Conservation (phyloP, 2,797 vertebrate genomes). For the Dicrostonyx torquatus region DNA sequence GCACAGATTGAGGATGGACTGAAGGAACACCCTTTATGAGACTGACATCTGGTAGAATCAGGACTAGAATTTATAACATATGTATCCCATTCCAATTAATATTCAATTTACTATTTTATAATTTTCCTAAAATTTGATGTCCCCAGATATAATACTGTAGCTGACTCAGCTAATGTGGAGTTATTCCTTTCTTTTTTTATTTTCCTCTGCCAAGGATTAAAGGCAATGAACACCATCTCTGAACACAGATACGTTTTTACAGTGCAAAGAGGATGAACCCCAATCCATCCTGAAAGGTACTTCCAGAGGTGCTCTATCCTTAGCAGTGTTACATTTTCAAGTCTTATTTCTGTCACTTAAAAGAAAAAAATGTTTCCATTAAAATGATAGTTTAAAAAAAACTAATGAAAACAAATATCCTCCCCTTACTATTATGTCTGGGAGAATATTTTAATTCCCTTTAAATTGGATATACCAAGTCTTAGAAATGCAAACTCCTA, state of each 20-base stretch:
- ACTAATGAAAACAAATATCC: constrained; percentile 51
- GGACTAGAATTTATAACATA: constrained; percentile 6
- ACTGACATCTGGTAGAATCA: constrained; percentile 13
- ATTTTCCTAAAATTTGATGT: constrained; percentile 32
- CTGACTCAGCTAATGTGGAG: not conserved
- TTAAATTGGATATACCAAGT: constrained; percentile 69
- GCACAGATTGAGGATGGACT: not conserved
- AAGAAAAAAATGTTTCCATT: constrained; percentile 54
- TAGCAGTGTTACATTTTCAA: constrained; percentile 47
- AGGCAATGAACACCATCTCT: constrained; percentile 8
- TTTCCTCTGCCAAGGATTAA: not conserved
- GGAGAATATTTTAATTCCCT: constrained; percentile 68
- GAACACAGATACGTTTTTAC: not conserved
- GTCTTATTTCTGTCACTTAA: constrained; percentile 52
- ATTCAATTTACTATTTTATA: constrained; percentile 37
- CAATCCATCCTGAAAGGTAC: not conserved
- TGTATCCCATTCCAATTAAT: not conserved
- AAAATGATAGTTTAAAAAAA: constrained; percentile 58
- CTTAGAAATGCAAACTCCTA: constrained; percentile 74
- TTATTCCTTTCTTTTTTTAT: not conserved
- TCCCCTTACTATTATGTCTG: constrained; percentile 60
- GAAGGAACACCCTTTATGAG: not conserved
- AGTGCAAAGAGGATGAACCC: not conserved
- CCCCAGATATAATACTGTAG: not conserved
- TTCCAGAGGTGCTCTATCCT: constrained; percentile 19